Conservation (phyloP, 2,797 vertebrate species). For the Pelochelys cantorii region DNA sequence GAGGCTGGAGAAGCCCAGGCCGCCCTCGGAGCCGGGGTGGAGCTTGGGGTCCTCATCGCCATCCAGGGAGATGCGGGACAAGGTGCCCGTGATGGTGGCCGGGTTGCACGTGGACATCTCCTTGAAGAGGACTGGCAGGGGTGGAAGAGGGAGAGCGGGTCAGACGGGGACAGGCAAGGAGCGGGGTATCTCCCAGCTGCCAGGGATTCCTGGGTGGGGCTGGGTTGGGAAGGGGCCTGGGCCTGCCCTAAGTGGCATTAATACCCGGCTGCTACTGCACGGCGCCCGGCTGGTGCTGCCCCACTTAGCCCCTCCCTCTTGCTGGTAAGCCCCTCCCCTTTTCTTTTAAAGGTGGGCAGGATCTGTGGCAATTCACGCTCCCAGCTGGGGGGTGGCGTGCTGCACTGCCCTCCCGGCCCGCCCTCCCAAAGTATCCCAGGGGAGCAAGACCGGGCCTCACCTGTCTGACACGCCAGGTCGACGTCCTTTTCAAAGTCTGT, state of each 20-base stretch:
- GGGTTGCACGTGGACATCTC: slow-evolving; percentile 98
- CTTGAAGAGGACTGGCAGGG: slow-evolving; percentile 94
- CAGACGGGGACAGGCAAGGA: background rate
- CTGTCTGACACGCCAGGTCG: slow-evolving; percentile 98
- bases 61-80: slow-evolving; percentile 96
- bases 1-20: slow-evolving; percentile 92
- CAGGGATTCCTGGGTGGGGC: background rate
- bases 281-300: background rate
- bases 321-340: background rate
- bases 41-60: slow-evolving; percentile 97
- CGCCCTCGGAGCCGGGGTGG: slow-evolving; percentile 87
- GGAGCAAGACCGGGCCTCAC: slow-evolving; percentile 78
- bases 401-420: accelerated
- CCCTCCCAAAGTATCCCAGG: accelerated
- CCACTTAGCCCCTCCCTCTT: background rate
- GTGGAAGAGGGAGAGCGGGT: slow-evolving; percentile 16
- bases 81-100: slow-evolving; percentile 95
- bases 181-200: background rate
- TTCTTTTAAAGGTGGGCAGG: background rate
- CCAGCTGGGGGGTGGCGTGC: background rate
- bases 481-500: slow-evolving; percentile 99
- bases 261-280: background rate
- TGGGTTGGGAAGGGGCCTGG: too few species aligned
- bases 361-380: background rate
- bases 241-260: too few species aligned